Conservation (phyloP, 92 coral and sea anemone genomes). For the Epizoanthus stellaris region DNA sequence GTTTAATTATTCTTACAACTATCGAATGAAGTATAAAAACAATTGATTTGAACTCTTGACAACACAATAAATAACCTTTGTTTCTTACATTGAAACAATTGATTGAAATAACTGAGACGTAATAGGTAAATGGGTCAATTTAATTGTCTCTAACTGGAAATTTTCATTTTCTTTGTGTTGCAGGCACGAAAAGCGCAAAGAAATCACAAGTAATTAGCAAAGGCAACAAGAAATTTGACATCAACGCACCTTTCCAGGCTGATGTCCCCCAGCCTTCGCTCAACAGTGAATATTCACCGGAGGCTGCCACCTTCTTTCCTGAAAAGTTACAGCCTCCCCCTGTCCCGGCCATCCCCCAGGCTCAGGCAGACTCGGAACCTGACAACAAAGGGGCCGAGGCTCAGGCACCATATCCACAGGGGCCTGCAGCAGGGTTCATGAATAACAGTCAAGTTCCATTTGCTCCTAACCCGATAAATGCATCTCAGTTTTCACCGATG, state of each 20-base stretch:
- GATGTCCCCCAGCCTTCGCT: constrained; percentile 18
- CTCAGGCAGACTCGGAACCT: constrained; percentile 1
- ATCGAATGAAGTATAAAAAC: too few relatives aligned
- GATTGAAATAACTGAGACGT: too few relatives aligned
- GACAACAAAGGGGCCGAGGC: constrained; percentile 19
- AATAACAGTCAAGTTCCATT: constrained; percentile 12
- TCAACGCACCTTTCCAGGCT: constrained; percentile 18
- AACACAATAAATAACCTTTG: too few relatives aligned
- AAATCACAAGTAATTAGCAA: constrained; percentile 21
- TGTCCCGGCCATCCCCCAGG: constrained; percentile 10
- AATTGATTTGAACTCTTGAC: too few relatives aligned
- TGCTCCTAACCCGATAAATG: constrained; percentile 21
- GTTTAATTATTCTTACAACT: too few relatives aligned
- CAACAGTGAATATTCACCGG: constrained; percentile 43
- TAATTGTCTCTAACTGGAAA: too few relatives aligned
- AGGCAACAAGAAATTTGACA: constrained; percentile 31
- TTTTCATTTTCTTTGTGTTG: background rate
- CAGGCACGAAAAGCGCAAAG: constrained; percentile 28
- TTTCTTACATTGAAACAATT: too few relatives aligned
- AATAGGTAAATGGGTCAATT: too few relatives aligned
- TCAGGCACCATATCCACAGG: constrained; percentile 11
- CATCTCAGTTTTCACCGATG: constrained; percentile 31
- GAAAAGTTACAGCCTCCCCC: background rate
- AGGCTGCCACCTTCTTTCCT: constrained; percentile 24
- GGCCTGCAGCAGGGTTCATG: constrained; percentile 21